These are phyloP conservation scores for Drosophila sordidula DNA, from an alignment of 2,888 invertebrate species.

Conservation along the genomic window DNA sequence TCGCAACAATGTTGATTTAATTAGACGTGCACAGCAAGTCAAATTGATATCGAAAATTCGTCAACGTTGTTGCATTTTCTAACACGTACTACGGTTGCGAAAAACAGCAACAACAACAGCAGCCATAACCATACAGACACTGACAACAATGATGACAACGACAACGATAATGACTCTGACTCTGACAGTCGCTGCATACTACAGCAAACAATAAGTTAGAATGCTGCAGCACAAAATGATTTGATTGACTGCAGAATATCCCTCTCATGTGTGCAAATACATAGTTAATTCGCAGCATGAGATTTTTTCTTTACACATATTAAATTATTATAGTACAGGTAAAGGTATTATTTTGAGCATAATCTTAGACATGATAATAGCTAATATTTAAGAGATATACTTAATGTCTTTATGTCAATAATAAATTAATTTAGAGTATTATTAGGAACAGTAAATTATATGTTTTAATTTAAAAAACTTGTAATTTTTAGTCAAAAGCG, in stretches of 20 bases:
- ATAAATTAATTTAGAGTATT: no score
- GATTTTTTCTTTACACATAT: no score
- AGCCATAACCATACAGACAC: conserved; percentile 23
- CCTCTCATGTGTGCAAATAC: background rate
- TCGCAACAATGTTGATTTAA: conserved; percentile 66
- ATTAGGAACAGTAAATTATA: no score
- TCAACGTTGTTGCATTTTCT: conserved; percentile 42
- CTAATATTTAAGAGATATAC: no score
- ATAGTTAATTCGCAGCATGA: no score
- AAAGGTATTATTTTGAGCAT: no score
- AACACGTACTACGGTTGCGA: conserved; percentile 30
- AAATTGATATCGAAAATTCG: conserved; percentile 53
- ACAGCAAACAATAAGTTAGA: conserved; percentile 11
- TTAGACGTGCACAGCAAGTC: conserved; percentile 61
- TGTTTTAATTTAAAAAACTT: no score
- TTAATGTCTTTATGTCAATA: no score
- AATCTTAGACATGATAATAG: no score
- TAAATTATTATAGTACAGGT: no score
- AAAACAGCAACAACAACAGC: conserved; percentile 12
- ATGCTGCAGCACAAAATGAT: background rate
- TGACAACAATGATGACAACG: conserved; percentile 32
- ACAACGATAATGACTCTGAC: conserved; percentile 27
- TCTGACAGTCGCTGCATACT: conserved; percentile 22
- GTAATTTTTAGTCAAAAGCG: no score
- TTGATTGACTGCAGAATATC: conserved; percentile 5